These are phyloP conservation scores for Sphenopsis melanotis DNA, from an alignment of 2,797 vertebrate species.

Conservation along the genomic window DNA sequence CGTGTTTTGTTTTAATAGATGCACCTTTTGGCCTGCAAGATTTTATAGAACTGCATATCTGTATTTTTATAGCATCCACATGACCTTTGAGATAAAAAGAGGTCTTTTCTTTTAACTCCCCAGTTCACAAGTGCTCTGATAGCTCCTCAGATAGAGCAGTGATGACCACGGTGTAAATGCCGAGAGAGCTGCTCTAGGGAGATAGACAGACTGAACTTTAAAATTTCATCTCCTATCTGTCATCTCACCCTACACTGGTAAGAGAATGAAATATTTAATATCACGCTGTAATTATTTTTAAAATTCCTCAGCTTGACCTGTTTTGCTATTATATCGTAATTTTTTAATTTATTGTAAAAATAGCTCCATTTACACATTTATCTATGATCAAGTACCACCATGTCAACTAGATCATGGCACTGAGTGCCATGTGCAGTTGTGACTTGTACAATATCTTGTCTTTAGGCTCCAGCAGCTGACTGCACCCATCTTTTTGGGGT, in stretches of 20 bases:
- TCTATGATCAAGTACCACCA: not conserved
- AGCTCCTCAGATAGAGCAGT: constrained; percentile 31
- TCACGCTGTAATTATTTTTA: not conserved
- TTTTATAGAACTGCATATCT: constrained; percentile 7
- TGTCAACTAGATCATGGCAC: not conserved
- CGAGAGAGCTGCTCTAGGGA: not conserved
- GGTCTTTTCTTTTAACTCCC: constrained; percentile 41
- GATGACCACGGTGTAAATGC: constrained; percentile 34
- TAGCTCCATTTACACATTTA: not conserved
- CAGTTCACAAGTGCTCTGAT: constrained; percentile 52
- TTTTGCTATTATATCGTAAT: not conserved
- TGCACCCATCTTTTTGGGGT: not conserved
- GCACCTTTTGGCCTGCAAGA: constrained; percentile 1
- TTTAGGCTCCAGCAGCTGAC: not conserved
- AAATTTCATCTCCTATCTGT: constrained; percentile 32
- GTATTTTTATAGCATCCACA: constrained; percentile 5
- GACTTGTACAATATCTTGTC: not conserved
- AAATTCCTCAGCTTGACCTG: not conserved
- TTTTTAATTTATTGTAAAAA: not conserved
- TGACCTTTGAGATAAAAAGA: constrained; percentile 46
- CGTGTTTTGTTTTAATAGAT: constrained; percentile 16
- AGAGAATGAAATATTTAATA: not conserved
- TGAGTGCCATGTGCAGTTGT: not conserved
- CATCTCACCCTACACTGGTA: not conserved
- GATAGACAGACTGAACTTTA: constrained; percentile 47